phyloP scores from a whole-genome alignment of 2,797 vertebrate species.

The Anabas testudineus region DNA sequence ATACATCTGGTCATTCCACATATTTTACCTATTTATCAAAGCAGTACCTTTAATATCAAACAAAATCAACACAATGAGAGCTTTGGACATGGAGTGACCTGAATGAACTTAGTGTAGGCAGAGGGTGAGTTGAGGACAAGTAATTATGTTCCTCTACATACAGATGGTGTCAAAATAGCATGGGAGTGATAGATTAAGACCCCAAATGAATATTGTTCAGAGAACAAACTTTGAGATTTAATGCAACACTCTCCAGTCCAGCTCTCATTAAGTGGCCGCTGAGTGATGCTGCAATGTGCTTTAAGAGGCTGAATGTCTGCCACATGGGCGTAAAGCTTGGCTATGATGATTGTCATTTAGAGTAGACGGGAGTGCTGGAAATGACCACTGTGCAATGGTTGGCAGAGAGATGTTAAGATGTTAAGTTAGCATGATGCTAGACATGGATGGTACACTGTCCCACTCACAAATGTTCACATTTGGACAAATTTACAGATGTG shows the following conservation, averaged over 20 bases:
- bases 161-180: conserved; percentile 23
- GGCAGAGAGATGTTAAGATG: conserved; percentile 27
- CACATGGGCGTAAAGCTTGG: conserved; percentile 47
- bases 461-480: conserved; percentile 6
- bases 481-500: conserved; percentile 21
- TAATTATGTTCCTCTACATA: conserved; percentile 14
- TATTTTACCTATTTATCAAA: neutral
- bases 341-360: conserved; percentile 47
- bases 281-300: conserved; percentile 50
- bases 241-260: conserved; percentile 26
- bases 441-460: conserved; percentile 19
- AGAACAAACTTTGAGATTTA: conserved; percentile 16
- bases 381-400: conserved; percentile 38
- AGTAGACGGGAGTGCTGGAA: conserved; percentile 57
- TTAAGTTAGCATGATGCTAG: conserved; percentile 21
- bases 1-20: neutral
- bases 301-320: conserved; percentile 45
- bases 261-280: conserved; percentile 58
- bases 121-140: neutral
- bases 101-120: neutral
- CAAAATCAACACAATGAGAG: neutral
- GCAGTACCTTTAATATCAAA: neutral
- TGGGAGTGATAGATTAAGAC: conserved; percentile 14
- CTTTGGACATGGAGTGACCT: neutral
- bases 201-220: conserved; percentile 24